These are phyloP conservation scores for Rhagologus leucostigma DNA, from an alignment of 2,113 vertebrate species.

Conservation along the genomic window DNA sequence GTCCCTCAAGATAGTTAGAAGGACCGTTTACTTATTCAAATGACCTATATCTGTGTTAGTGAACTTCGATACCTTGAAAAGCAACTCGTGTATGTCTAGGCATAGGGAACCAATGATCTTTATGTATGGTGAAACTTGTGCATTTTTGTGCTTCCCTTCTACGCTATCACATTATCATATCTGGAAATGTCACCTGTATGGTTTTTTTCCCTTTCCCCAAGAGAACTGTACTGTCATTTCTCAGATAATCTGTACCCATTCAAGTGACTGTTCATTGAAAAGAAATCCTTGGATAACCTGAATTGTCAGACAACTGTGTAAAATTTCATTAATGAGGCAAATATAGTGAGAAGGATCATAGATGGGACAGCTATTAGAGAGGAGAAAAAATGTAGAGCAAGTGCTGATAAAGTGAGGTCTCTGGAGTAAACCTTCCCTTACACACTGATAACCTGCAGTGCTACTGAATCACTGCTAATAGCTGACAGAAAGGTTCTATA, in stretches of 20 bases:
- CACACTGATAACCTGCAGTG: neutral
- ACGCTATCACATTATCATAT: neutral
- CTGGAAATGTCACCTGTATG: neutral
- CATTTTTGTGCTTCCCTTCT: neutral
- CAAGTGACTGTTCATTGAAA: neutral
- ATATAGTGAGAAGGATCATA: neutral
- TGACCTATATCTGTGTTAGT: neutral
- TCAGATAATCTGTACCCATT: neutral
- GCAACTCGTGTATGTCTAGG: neutral
- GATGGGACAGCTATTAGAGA: neutral
- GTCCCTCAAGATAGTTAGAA: neutral
- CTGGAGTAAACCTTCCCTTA: neutral
- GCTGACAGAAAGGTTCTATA: neutral
- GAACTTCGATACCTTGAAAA: neutral
- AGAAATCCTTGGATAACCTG: neutral
- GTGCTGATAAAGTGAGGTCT: neutral
- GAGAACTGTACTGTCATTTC: neutral
- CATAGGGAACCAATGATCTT: neutral
- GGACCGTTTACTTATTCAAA: neutral
- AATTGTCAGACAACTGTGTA: neutral
- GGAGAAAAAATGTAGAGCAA: neutral
- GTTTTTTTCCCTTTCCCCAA: neutral
- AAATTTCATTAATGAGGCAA: conserved; percentile 15
- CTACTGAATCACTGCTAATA: neutral
- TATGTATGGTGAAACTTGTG: neutral